A percentile compares a stretch with the other conserved stretches of the same genome.
Evolutionary conservation across 2,888 invertebrate species (phyloP).

Genomic region (Sycophila texana): DNA sequence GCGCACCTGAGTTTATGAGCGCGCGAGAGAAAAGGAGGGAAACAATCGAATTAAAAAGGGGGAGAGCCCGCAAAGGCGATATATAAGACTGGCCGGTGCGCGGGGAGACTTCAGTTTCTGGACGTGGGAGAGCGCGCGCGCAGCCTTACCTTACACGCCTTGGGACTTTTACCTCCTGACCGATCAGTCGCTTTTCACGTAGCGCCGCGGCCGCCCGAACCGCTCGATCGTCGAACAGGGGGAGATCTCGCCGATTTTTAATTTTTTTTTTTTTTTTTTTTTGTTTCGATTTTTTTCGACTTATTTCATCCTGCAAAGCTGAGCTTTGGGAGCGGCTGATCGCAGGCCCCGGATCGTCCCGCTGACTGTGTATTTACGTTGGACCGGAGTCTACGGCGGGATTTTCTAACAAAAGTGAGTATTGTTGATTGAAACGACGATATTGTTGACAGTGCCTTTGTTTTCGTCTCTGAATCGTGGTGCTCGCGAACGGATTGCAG

Average conservation of each 20-base stretch:
- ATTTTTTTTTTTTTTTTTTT: not conserved
- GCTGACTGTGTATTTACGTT: too few species aligned
- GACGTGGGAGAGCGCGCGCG: slow-evolving; percentile 2
- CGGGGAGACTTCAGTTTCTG: slow-evolving; percentile 42
- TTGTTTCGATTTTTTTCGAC: too few species aligned
- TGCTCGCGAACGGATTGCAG: too few species aligned
- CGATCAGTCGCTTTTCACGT: not conserved
- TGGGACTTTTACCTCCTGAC: not conserved
- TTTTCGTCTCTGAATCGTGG: too few species aligned
- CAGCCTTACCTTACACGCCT: not conserved
- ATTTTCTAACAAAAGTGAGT: too few species aligned
- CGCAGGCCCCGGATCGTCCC: too few species aligned
- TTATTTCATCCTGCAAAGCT: too few species aligned
- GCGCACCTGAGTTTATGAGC: too few species aligned
- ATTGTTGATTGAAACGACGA: too few species aligned
- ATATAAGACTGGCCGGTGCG: slow-evolving; percentile 46
- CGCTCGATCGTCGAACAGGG: not conserved
- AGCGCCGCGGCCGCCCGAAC: not conserved
- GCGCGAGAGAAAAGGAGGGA: not conserved
- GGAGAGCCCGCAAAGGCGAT: slow-evolving; percentile 24
- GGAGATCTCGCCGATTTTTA: not conserved
- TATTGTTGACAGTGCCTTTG: too few species aligned
- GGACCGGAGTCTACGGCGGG: too few species aligned
- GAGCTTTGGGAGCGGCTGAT: too few species aligned
- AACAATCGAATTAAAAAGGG: slow-evolving; percentile 11